Percentiles rank a stretch among this genome's conserved stretches.
phyloP scores from a whole-genome alignment of 2,888 invertebrate genomes.

The Rotaria socialis region DNA sequence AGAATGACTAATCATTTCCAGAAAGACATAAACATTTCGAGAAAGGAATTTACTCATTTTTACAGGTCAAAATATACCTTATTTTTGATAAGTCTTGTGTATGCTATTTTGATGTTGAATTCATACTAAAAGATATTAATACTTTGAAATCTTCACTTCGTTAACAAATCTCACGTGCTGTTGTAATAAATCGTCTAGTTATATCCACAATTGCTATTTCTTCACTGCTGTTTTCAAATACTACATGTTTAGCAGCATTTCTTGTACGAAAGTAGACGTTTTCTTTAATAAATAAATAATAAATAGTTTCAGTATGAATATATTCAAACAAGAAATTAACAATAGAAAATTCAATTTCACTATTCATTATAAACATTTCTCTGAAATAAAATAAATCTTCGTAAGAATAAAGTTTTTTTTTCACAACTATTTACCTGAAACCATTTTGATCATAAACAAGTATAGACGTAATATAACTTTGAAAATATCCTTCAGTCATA shows the following conservation, averaged over 20 bases:
- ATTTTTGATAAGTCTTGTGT: no score
- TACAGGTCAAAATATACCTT: no score
- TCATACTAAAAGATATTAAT: no score
- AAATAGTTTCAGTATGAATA: constrained; percentile 19
- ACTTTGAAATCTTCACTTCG: no score
- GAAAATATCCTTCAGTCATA: constrained; percentile 68
- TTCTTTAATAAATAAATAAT: constrained; percentile 31
- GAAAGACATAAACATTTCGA: no score
- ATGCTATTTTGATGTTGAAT: no score
- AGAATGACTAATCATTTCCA: no score
- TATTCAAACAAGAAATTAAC: neutral
- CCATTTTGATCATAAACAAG: constrained; percentile 70
- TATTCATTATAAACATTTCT: constrained; percentile 45
- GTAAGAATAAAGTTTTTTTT: no score
- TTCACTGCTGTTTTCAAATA: constrained; percentile 18
- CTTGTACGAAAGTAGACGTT: neutral
- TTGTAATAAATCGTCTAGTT: constrained; percentile 21
- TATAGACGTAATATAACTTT: constrained; percentile 45
- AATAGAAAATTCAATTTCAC: constrained; percentile 35
- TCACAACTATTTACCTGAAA: constrained; percentile 92
- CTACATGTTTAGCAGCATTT: neutral
- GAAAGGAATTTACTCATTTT: no score
- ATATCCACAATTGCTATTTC: constrained; percentile 30
- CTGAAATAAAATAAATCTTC: neutral
- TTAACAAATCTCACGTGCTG: neutral